A percentile compares a stretch with the other conserved stretches of the same genome.
Evolutionary conservation across 2,888 invertebrate genomes (phyloP).

Genomic region (Ophraella communa): DNA sequence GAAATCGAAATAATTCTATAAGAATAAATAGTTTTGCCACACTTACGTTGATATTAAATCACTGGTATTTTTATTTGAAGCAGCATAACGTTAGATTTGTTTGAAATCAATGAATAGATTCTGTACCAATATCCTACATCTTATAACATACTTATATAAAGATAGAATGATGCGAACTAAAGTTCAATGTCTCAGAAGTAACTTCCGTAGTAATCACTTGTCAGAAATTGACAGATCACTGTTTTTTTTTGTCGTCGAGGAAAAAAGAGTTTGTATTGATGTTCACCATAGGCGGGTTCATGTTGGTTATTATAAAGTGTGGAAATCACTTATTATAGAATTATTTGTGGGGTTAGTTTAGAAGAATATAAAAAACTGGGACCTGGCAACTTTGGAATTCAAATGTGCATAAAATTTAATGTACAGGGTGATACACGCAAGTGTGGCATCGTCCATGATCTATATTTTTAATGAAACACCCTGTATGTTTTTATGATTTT

Average conservation of each 20-base stretch:
- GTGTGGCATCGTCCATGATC: too few species aligned
- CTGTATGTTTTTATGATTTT: too few species aligned
- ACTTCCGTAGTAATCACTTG: background rate
- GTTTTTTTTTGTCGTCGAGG: background rate
- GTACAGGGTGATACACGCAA: too few species aligned
- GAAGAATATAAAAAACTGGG: too few species aligned
- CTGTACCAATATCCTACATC: too few species aligned
- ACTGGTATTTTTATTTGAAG: background rate
- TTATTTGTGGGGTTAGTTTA: too few species aligned
- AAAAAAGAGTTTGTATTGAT: background rate
- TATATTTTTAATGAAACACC: too few species aligned
- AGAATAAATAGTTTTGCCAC: background rate
- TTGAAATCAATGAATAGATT: too few species aligned
- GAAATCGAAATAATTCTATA: background rate
- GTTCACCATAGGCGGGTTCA: background rate
- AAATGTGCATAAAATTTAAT: too few species aligned
- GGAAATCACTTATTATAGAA: too few species aligned
- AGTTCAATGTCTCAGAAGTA: background rate
- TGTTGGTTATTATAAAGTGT: too few species aligned
- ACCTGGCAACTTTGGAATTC: too few species aligned
- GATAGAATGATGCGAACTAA: background rate
- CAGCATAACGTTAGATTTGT: background rate
- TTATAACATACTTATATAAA: background rate
- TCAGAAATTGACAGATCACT: background rate
- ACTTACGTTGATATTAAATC: background rate